phyloP scores from a whole-genome alignment of 2,888 invertebrate species.

The Agelastica alni region DNA sequence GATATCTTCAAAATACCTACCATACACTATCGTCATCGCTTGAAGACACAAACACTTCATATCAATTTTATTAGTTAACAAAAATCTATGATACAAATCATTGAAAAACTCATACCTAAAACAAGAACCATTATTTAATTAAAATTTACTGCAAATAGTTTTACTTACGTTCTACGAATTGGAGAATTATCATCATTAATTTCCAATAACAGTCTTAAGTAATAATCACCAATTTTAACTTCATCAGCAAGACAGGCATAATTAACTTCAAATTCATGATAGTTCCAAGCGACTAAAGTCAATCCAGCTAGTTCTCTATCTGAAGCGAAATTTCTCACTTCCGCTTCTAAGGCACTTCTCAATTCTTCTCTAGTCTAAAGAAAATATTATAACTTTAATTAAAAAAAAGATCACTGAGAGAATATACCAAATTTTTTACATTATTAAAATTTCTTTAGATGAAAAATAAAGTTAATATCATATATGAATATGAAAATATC shows the following conservation, averaged over 20 bases:
- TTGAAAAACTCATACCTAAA: constrained; percentile 93
- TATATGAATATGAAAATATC: too few relatives aligned
- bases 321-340: constrained; percentile 84
- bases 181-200: constrained; percentile 86
- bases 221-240: constrained; percentile 98
- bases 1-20: constrained; percentile 94
- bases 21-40: constrained; percentile 97
- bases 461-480: too few relatives aligned
- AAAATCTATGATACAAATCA: constrained; percentile 95
- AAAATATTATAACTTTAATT: too few relatives aligned
- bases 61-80: constrained; percentile 88
- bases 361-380: constrained; percentile 91
- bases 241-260: constrained; percentile 95
- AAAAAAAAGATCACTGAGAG: too few relatives aligned
- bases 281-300: constrained; percentile 93
- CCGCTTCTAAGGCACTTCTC: constrained; percentile 88
- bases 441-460: too few relatives aligned
- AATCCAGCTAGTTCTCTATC: constrained; percentile 88
- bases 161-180: constrained; percentile 86
- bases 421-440: too few relatives aligned
- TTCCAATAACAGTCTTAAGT: constrained; percentile 89
- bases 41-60: constrained; percentile 98
- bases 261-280: constrained; percentile 92
- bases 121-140: background rate
- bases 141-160: background rate